phyloP scores from a whole-genome alignment of 2,888 invertebrate species.

The Pedicia rivosa region DNA sequence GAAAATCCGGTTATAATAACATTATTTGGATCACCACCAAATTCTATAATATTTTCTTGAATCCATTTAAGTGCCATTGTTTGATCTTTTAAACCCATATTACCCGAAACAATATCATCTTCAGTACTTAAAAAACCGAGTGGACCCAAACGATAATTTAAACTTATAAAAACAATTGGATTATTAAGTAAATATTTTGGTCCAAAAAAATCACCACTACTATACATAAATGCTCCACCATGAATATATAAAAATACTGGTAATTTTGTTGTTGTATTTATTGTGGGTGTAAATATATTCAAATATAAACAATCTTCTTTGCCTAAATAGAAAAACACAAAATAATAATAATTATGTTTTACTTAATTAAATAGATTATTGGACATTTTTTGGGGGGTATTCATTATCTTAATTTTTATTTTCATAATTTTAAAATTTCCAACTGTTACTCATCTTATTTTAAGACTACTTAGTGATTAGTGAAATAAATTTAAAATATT shows the following conservation, averaged over 20 bases:
- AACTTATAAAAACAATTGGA: conserved; percentile 46
- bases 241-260: conserved; percentile 51
- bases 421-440: too few relatives aligned
- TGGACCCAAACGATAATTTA: conserved; percentile 57
- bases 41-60: conserved; percentile 46
- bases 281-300: conserved; percentile 41
- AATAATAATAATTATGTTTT: too few relatives aligned
- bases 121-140: conserved; percentile 61
- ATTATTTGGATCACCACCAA: conserved; percentile 54
- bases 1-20: conserved; percentile 53
- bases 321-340: conserved; percentile 31
- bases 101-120: conserved; percentile 49
- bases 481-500: too few relatives aligned
- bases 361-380: too few relatives aligned
- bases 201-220: conserved; percentile 36
- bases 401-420: too few relatives aligned
- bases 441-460: too few relatives aligned
- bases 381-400: too few relatives aligned
- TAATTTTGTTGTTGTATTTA: conserved; percentile 27
- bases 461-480: too few relatives aligned
- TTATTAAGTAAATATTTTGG: conserved; percentile 43
- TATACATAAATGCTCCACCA: conserved; percentile 58
- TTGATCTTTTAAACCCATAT: conserved; percentile 61
- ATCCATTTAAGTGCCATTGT: conserved; percentile 52
- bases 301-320: conserved; percentile 51